Evolutionary conservation across 2,113 vertebrate species (phyloP), one percentile per base, ranked within the genome.

Genomic region (Melanerpes formicivorus): DNA sequence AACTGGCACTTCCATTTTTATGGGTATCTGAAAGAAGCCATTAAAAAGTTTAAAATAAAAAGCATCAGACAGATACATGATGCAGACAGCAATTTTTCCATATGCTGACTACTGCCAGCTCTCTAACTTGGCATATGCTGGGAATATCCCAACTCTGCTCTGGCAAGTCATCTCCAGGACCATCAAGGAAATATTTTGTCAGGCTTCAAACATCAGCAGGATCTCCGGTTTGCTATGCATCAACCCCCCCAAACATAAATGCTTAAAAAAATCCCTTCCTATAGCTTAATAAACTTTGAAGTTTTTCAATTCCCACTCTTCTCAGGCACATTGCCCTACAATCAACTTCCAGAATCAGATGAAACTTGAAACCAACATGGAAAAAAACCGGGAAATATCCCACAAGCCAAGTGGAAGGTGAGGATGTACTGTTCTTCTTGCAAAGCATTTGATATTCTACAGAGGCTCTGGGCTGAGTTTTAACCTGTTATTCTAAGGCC

Each of bases 31-130:
- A 86, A 80, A 93, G 56, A 92, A 85, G 76, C 40, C 82, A 93
- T 94, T 81, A 77, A 86, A 80, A 55, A 73, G 37, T 77, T 75
- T 77, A 70, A 87, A 89, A 93, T 75, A 88, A 84, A 90, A 90
- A 85, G 11, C n/a, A 63, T 59, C 44, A 79, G 59, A 54, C 9
- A 86, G 84, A 84, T 66, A 30, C 13, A 14, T 69, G 63, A 91
- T 69, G 71, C 83, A 76, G 10, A 22, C 50, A 64, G 59, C 88
- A 66, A 46, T 78, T 78, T 95, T 95, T 94, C 93, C 88, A 29
- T n/a, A 54, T 6, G 6, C 29, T 37, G 48, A 64, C 32, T 58
- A 18, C 62, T 88, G 84, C 70, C 91, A 95, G 8, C n/a, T 86
- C 55, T 29, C 44, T n/a, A 84, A 4, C 25, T 87, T 82, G 75